These are phyloP conservation scores for Drosophila kohkoa DNA, from an alignment of 1,140 invertebrate genomes.

Conservation along the genomic window DNA sequence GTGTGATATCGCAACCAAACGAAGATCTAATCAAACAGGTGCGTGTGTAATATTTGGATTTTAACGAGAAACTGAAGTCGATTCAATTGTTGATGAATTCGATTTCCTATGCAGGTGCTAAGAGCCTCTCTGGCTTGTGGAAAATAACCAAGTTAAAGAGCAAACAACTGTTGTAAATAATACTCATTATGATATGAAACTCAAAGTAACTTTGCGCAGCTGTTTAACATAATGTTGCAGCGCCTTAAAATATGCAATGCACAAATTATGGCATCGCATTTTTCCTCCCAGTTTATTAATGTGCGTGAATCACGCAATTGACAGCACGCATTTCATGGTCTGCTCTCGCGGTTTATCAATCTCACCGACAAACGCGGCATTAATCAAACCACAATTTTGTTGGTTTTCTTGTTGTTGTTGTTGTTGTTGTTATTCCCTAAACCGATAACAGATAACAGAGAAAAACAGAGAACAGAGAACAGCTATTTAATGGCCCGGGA, in stretches of 20 bases:
- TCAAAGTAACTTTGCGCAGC: background rate
- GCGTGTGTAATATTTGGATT: slow-evolving; percentile 57
- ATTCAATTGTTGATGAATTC: slow-evolving; percentile 30
- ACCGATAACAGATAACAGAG: slow-evolving; percentile 55
- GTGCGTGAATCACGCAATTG: slow-evolving; percentile 29
- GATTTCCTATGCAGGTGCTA: slow-evolving; percentile 43
- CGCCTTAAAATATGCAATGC: slow-evolving; percentile 2
- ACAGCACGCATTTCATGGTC: slow-evolving; percentile 23
- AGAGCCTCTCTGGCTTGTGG: slow-evolving; percentile 38
- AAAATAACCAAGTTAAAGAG: slow-evolving; percentile 20
- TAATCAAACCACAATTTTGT: slow-evolving; percentile 43
- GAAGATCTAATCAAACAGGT: slow-evolving; percentile 51
- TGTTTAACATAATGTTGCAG: background rate
- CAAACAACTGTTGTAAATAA: slow-evolving; percentile 5
- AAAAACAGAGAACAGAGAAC: slow-evolving; percentile 41
- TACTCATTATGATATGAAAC: background rate
- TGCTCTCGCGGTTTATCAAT: background rate
- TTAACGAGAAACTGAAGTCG: slow-evolving; percentile 12
- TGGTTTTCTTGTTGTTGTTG: background rate
- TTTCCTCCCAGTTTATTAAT: slow-evolving; percentile 2
- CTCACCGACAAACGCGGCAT: slow-evolving; percentile 6
- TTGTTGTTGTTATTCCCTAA: slow-evolving; percentile 31
- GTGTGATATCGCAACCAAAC: slow-evolving; percentile 54
- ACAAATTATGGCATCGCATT: background rate
- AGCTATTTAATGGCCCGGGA: slow-evolving; percentile 37